Conservation (phyloP, 2,888 invertebrate genomes). For the Aradus depressus region DNA sequence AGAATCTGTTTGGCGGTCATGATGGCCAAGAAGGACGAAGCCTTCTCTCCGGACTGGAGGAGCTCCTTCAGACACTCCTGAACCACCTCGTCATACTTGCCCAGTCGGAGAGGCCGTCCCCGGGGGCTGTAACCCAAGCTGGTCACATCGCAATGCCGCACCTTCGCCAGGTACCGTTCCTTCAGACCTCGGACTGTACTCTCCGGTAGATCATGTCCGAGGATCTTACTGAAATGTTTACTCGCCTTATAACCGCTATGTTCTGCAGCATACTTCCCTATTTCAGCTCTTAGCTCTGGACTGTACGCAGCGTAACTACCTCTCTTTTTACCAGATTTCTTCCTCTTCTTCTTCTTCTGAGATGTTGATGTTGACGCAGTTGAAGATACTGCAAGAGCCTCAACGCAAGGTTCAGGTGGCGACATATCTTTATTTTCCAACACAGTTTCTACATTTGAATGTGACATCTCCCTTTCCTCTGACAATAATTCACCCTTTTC, state of each 20-base stretch:
- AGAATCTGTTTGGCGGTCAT: conserved; percentile 28
- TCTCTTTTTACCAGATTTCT: conserved; percentile 21
- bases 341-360: conserved; percentile 12
- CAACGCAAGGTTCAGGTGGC: too few relatives aligned
- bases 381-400: too few relatives aligned
- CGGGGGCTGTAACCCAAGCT: conserved; percentile 27
- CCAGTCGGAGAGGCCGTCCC: conserved; percentile 26
- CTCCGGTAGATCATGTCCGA: conserved; percentile 26
- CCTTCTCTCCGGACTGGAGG: conserved; percentile 27
- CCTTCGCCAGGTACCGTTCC: conserved; percentile 26
- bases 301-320: conserved; percentile 27
- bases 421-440: too few relatives aligned
- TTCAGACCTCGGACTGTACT: conserved; percentile 27
- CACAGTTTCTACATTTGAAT: too few relatives aligned
- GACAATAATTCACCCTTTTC: too few relatives aligned
- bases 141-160: conserved; percentile 25
- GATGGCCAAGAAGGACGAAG: conserved; percentile 27
- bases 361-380: neutral
- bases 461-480: too few relatives aligned
- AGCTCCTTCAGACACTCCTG: conserved; percentile 28
- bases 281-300: conserved; percentile 28
- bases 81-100: conserved; percentile 28
- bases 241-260: conserved; percentile 27
- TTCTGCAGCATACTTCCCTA: conserved; percentile 29
- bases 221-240: conserved; percentile 26